Base-by-base conservation (phyloP, 2,888 invertebrate species). In the Thumatha senex region DNA sequence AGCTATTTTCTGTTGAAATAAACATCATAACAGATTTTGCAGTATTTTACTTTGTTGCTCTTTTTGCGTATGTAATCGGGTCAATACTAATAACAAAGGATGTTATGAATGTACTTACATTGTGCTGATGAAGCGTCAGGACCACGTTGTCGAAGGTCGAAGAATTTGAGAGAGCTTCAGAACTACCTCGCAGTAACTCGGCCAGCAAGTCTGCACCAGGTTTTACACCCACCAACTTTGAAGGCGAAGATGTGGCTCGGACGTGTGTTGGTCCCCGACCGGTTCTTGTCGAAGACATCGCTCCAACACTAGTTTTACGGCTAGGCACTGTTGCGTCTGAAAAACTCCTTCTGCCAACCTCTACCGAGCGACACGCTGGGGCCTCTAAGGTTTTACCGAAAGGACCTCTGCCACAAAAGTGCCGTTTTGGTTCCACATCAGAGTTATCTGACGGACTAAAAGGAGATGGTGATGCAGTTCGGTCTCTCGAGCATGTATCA, bases 171-270 rank as follows among this genome's bases (percentile, higher is more conserved):
- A 96, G 88, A 61, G 95, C 94, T 79, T 96, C 96, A 36, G 96
- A 96, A 70, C 96, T 96, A 48, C 96, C 96, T 61, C 95, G 93
- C 41, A 96, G 92, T 56, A 96, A 87, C 78, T 96, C 95, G 40
- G 96, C 96, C 54, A 96, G 89, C 54, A 96, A 86, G 76, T 96
- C 96, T 1, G 82, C 84, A 24, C 86, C 88, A 5, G 89, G 85
- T 55, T 86, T 84, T 48, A 89, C 89, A 55, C 94, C 94, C 72
- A 95, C 95, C 61, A 96, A 89, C 80, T 96, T 96, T 13, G 95
- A 96, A 31, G 96, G 96, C 64, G 96, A 96, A 8, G 96, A 96
- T 12, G 95, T 95, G 7, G 96, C 96, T 64, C 96, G 86, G 63
- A 96, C 96, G 81, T 96, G 96, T 18, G 93, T 88, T 1, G 93